Evolutionary conservation across 2,888 invertebrate species (phyloP), one percentile per base, ranked within the genome.

Genomic region (Galeopsomyia nigrocyanea): DNA sequence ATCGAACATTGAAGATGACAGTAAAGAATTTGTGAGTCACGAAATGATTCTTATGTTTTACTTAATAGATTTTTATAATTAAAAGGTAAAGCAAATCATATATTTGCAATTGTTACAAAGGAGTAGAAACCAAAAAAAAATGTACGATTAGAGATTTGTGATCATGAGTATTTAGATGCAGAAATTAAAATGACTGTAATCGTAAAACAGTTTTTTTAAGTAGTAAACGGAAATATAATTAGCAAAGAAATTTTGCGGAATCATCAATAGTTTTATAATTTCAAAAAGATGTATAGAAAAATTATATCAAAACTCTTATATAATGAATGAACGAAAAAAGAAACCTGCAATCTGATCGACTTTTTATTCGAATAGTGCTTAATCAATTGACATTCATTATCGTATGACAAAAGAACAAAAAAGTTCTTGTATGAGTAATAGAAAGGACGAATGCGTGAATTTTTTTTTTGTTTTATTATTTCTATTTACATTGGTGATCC

Each of bases 91-190:
- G 26, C 3, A 26, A 26, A 26, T 26, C 5, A 5, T 26, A 55
- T 61, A 53, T 58, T 65, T 65, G 65, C 31, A 62, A 61, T 22
- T 71, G 22, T 67, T 26, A 31, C 21, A 51, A 67, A 67, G 50
- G 51, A 26, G 58, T 22, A 63, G 22, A 63, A 55, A 68, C 60
- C 50, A 68, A 68, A 66, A 39, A 68, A 63, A 68, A 68, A 50
- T 73, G 68, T 71, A 61, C 22, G 51, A 61, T 68, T 64, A 73
- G 66, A 56, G 62, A 66, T 63, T 71, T 66, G 51, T 67, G 57
- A 73, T 68, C 68, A 60, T 60, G 50, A 68, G 64, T 68, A 53
- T 60, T 60, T 19, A 61, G 19, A 55, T 60, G 53, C 63, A 63
- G 68, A 53, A 21, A 63, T 16, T 71, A 67, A 72, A 56, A 46